These are phyloP conservation scores for Squalus acanthias DNA, from an alignment of 2,797 vertebrate genomes.

Conservation along the genomic window DNA sequence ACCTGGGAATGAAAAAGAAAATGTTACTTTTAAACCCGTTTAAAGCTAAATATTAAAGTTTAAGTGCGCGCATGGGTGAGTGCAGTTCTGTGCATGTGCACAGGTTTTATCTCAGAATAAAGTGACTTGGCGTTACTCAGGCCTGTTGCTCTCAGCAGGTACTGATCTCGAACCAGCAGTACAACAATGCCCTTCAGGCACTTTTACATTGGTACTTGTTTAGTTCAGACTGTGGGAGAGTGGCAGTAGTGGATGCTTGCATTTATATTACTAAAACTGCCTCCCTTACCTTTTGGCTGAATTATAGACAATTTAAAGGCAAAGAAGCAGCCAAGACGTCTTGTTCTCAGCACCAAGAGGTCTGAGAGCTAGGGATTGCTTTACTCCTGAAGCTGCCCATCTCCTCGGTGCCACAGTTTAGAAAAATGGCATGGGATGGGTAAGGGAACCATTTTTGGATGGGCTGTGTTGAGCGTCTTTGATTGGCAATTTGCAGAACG, in stretches of 20 bases:
- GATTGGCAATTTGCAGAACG: not conserved
- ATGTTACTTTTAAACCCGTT: not conserved
- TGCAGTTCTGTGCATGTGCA: not conserved
- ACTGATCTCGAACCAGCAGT: not conserved
- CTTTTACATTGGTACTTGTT: slow-evolving; percentile 18
- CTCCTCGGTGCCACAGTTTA: not conserved
- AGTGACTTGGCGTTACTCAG: not conserved
- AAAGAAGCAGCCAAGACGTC: not conserved
- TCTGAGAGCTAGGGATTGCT: not conserved
- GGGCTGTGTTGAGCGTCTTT: not conserved
- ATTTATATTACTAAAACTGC: not conserved
- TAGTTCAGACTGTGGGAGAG: slow-evolving; percentile 15
- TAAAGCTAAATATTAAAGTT: not conserved
- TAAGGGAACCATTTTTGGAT: not conserved
- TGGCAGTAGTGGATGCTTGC: not conserved
- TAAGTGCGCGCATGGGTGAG: not conserved
- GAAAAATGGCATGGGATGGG: not conserved
- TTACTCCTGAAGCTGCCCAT: not conserved
- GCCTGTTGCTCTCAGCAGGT: not conserved
- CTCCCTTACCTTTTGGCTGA: not conserved
- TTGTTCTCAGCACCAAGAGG: not conserved
- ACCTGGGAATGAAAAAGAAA: not conserved
- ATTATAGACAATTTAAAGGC: not conserved
- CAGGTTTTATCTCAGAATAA: not conserved
- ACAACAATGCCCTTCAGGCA: slow-evolving; percentile 14